These are phyloP conservation scores for Chaitophorus viminalis DNA, from an alignment of 2,888 invertebrate species.

Conservation along the genomic window DNA sequence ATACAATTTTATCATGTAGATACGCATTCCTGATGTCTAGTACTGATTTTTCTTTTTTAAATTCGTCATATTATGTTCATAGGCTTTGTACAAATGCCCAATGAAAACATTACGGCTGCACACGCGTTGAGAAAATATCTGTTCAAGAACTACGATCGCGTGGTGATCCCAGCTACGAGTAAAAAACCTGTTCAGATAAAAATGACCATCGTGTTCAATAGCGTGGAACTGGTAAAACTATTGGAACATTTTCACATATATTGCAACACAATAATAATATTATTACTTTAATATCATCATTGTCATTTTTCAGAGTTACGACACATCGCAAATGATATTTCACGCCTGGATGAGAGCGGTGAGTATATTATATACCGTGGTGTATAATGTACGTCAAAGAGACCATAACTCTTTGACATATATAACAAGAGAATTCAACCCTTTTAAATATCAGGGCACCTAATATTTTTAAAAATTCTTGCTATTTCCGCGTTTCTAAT, in stretches of 20 bases:
- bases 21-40: too few relatives aligned
- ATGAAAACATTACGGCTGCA: background rate
- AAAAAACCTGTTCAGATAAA: background rate
- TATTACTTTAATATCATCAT: background rate
- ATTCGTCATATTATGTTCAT: background rate
- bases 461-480: too few relatives aligned
- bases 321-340: slow-evolving; percentile 1
- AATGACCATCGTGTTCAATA: background rate
- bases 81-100: background rate
- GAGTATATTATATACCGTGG: background rate
- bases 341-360: background rate
- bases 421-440: too few relatives aligned
- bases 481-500: too few relatives aligned
- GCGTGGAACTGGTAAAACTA: slow-evolving; percentile 7
- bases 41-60: background rate
- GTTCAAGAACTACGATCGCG: background rate
- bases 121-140: slow-evolving; percentile 3
- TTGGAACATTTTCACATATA: too few relatives aligned
- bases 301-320: slow-evolving; percentile 12
- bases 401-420: too few relatives aligned
- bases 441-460: too few relatives aligned
- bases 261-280: too few relatives aligned
- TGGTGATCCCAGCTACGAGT: background rate
- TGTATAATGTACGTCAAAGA: background rate
- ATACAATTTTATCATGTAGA: too few relatives aligned